Conservation (phyloP, 2,888 invertebrate genomes). For the Amphipoea lucens region DNA sequence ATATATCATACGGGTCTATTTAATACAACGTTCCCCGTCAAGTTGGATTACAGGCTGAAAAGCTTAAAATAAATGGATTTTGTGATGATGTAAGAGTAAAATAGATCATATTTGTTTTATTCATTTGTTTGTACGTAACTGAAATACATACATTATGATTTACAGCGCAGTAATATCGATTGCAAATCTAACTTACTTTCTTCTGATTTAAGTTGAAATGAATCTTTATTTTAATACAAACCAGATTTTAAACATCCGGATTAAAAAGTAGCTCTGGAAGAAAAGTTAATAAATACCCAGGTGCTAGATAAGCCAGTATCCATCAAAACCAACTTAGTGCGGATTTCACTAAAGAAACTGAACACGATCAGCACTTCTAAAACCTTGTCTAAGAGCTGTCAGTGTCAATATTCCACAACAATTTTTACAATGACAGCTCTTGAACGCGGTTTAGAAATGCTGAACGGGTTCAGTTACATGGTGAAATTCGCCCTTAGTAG, state of each 20-base stretch:
- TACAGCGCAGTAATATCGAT: not conserved
- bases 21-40: slow-evolving; percentile 24
- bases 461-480: not conserved
- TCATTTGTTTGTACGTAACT: not conserved
- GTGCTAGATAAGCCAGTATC: too few species aligned
- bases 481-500: not conserved
- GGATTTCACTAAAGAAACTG: not conserved
- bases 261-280: not conserved
- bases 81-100: not conserved
- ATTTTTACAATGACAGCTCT: not conserved
- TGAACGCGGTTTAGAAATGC: not conserved
- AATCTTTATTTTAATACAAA: not conserved
- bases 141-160: not conserved
- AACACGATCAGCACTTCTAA: not conserved
- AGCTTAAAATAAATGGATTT: slow-evolving; percentile 36
- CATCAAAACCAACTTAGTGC: not conserved
- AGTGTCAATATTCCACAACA: not conserved
- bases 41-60: slow-evolving; percentile 17
- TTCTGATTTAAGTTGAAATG: not conserved
- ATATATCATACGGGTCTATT: not conserved
- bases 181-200: not conserved
- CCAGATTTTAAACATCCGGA: not conserved
- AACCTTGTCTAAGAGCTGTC: not conserved
- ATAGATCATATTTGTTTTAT: slow-evolving; percentile 11
- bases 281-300: not conserved